A percentile compares a stretch with the other conserved stretches of the same genome.
Evolutionary conservation across 2,888 invertebrate genomes (phyloP).

Genomic region (Sesia bembeciformis): DNA sequence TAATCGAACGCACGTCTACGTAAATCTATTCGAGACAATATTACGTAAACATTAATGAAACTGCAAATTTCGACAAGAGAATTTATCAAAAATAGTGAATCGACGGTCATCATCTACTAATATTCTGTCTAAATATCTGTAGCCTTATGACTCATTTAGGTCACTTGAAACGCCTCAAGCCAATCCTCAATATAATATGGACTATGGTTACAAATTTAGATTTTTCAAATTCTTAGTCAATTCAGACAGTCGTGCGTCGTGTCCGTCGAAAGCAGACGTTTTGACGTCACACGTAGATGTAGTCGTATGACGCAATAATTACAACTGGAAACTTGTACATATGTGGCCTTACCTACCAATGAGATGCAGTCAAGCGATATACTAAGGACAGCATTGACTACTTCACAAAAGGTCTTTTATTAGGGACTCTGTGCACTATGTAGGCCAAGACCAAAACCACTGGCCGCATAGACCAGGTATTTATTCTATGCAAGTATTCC

Average conservation of each 20-base stretch:
- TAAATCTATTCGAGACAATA: constrained; percentile 43
- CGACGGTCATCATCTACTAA: constrained; percentile 52
- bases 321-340: too few species aligned
- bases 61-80: constrained; percentile 73
- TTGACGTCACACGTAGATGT: too few species aligned
- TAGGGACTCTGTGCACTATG: too few species aligned
- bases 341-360: too few species aligned
- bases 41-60: constrained; percentile 52
- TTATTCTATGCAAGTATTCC: too few species aligned
- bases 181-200: constrained; percentile 44
- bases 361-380: too few species aligned
- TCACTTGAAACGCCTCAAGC: constrained; percentile 55
- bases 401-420: too few species aligned
- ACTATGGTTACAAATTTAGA: constrained; percentile 52
- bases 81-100: constrained; percentile 72
- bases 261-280: too few species aligned
- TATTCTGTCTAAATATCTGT: constrained; percentile 62
- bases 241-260: not conserved
- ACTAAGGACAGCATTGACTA: too few species aligned
- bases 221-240: constrained; percentile 13
- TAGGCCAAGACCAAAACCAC: too few species aligned
- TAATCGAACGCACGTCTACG: constrained; percentile 53
- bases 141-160: constrained; percentile 56
- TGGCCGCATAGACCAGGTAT: too few species aligned
- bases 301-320: too few species aligned